These are phyloP conservation scores for Spisula subtruncata DNA, from an alignment of 2,888 invertebrate species.

Conservation along the genomic window DNA sequence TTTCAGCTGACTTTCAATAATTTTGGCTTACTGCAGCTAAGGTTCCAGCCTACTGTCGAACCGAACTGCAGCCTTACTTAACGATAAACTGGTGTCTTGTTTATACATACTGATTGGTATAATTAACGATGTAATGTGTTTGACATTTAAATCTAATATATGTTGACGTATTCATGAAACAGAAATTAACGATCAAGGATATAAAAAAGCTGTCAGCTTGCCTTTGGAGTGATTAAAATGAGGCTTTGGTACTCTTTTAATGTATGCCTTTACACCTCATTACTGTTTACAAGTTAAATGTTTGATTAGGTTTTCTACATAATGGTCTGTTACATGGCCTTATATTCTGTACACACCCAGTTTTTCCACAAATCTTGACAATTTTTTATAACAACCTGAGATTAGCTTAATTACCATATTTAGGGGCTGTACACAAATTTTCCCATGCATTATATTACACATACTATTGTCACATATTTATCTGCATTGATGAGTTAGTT, in stretches of 20 bases:
- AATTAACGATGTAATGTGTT: too few species aligned
- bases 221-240: slow-evolving; percentile 7
- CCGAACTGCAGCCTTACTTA: too few species aligned
- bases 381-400: neutral
- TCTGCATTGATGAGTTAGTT: slow-evolving; percentile 35
- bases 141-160: neutral
- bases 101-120: too few species aligned
- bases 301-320: slow-evolving; percentile 37
- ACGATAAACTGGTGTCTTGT: too few species aligned
- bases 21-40: too few species aligned
- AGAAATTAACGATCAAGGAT: slow-evolving; percentile 1
- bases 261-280: slow-evolving; percentile 37
- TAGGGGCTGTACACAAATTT: slow-evolving; percentile 29
- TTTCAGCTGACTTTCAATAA: too few species aligned
- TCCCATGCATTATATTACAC: slow-evolving; percentile 50
- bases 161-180: neutral
- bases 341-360: slow-evolving; percentile 44
- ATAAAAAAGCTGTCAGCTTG: neutral
- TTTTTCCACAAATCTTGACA: neutral
- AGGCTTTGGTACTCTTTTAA: neutral
- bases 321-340: neutral
- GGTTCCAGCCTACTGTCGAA: too few species aligned
- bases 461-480: slow-evolving; percentile 38
- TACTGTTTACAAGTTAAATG: slow-evolving; percentile 51
- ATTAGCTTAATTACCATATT: neutral